A percentile compares a stretch with the other conserved stretches of the same genome.
Conservation (phyloP, 2,888 invertebrate species). For the Cephalotes varians region DNA sequence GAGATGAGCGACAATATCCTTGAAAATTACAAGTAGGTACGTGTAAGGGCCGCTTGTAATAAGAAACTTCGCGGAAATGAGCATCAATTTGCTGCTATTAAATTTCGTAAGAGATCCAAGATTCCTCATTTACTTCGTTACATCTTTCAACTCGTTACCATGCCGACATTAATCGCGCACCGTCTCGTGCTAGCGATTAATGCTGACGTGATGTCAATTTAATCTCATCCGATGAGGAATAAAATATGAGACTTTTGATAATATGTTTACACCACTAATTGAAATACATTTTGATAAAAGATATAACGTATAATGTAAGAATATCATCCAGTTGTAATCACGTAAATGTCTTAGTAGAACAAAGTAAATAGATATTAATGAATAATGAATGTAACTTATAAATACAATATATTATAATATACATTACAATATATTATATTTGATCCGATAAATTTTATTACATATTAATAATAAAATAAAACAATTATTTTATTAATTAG, state of each 20-base stretch:
- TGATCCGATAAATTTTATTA: not conserved
- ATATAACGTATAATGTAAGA: not conserved
- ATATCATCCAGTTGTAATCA: not conserved
- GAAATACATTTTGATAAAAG: not conserved
- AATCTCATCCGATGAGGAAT: not conserved
- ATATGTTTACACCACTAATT: not conserved
- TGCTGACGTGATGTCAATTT: not conserved
- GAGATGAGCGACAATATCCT: slow-evolving; percentile 47
- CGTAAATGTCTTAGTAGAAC: not conserved
- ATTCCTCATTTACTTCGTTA: slow-evolving; percentile 48
- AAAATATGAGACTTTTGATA: not conserved
- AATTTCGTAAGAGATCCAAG: slow-evolving; percentile 42
- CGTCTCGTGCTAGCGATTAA: slow-evolving; percentile 20
- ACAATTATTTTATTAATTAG: slow-evolving; percentile 5
- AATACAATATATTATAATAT: not conserved
- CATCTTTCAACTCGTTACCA: slow-evolving; percentile 41
- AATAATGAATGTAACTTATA: not conserved
- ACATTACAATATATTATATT: not conserved
- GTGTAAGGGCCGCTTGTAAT: slow-evolving; percentile 44
- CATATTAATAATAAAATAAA: not conserved
- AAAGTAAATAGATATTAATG: not conserved
- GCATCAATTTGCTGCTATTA: slow-evolving; percentile 54
- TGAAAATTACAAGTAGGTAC: slow-evolving; percentile 37
- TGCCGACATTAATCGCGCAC: slow-evolving; percentile 2
- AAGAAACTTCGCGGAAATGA: slow-evolving; percentile 44